phyloP scores from a whole-genome alignment of 2,888 invertebrate genomes.

The Dynastes grantii region DNA sequence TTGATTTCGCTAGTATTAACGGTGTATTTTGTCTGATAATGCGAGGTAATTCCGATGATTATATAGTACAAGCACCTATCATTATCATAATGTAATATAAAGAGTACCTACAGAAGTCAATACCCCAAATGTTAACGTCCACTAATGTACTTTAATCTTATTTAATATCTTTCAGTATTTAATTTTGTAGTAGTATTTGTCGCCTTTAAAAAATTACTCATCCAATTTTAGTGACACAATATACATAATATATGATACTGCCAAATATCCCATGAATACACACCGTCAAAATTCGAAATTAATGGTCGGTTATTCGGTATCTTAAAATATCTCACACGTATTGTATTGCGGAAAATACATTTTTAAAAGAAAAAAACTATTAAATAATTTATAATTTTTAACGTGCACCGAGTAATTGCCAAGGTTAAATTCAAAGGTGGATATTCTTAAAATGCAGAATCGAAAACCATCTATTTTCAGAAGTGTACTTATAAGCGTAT shows the following conservation, averaged over 20 bases:
- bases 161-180: no score
- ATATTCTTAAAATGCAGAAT: conserved; percentile 20
- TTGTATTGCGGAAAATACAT: not conserved
- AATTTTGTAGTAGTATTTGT: no score
- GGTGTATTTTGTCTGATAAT: no score
- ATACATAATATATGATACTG: not conserved
- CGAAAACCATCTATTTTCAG: conserved; percentile 34
- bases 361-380: conserved; percentile 3
- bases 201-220: not conserved
- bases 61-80: no score
- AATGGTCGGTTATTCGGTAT: not conserved
- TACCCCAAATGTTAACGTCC: no score
- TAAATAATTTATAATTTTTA: conserved; percentile 29
- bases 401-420: conserved; percentile 5
- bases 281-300: not conserved
- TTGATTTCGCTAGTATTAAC: no score
- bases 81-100: no score
- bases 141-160: no score
- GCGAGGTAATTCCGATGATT: no score
- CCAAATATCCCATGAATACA: not conserved
- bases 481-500: not conserved
- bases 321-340: not conserved
- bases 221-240: not conserved
- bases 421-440: conserved; percentile 34
- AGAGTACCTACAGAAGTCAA: no score